These are phyloP conservation scores for Epizoanthus illoricatus DNA, from an alignment of 92 coral and sea anemone species.

Conservation along the genomic window DNA sequence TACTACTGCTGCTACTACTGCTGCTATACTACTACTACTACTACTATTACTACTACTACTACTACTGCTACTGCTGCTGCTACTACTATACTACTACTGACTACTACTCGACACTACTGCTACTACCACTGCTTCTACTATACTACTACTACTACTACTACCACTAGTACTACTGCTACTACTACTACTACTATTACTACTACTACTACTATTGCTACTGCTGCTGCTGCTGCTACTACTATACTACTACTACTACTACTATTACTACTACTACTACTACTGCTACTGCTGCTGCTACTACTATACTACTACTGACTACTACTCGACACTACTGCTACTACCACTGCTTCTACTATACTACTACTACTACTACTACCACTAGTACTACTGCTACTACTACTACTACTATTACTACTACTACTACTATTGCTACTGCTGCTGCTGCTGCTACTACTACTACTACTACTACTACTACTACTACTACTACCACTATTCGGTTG, in stretches of 20 bases:
- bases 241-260: too few species aligned
- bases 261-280: too few species aligned
- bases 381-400: conserved; percentile 28
- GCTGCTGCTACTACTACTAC: conserved; percentile 24
- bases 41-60: conserved; percentile 23
- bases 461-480: conserved; percentile 29
- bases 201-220: too few species aligned
- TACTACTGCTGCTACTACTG: conserved; percentile 18
- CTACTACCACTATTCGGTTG: conserved; percentile 16
- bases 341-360: too few species aligned
- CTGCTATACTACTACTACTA: too few species aligned
- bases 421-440: conserved; percentile 4
- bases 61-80: conserved; percentile 23
- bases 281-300: too few species aligned
- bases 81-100: conserved; percentile 7
- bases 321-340: too few species aligned
- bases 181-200: conserved; percentile 17
- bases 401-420: conserved; percentile 27
- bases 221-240: too few species aligned
- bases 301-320: too few species aligned
- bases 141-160: conserved; percentile 1
- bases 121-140: conserved; percentile 20
- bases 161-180: conserved; percentile 21
- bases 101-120: too few species aligned
- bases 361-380: too few species aligned